These are phyloP conservation scores for Rhagonycha lutea DNA, from an alignment of 2,888 invertebrate genomes.

Conservation along the genomic window DNA sequence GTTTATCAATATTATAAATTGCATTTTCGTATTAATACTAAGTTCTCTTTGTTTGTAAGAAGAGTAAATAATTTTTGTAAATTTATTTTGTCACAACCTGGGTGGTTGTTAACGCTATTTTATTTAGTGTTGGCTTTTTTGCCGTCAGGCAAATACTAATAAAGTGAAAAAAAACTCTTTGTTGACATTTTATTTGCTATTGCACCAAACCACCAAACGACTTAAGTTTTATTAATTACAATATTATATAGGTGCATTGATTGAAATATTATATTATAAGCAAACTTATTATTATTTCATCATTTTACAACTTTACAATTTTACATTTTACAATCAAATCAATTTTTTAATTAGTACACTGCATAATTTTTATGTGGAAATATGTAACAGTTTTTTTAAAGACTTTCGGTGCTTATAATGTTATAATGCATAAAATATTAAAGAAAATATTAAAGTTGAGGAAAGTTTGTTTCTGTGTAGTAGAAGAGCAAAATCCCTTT, in stretches of 20 bases:
- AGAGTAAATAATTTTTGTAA: neutral
- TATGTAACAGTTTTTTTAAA: neutral
- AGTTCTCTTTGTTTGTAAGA: neutral
- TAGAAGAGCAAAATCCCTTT: neutral
- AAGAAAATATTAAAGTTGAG: neutral
- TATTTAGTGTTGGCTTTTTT: neutral
- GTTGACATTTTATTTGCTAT: neutral
- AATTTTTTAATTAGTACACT: neutral
- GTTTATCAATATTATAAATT: neutral
- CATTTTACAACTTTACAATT: too few species aligned
- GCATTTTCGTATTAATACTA: too few species aligned
- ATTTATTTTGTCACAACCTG: neutral
- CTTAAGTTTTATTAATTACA: neutral
- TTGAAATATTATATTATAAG: neutral
- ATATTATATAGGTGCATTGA: neutral
- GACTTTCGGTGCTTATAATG: neutral
- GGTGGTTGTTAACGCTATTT: neutral
- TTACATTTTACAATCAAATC: too few species aligned
- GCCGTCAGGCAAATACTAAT: neutral
- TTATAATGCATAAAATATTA: neutral
- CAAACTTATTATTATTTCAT: too few species aligned
- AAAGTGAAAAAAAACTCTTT: neutral
- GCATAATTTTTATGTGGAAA: neutral
- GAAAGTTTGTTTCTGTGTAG: neutral
- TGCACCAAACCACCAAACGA: neutral